Conservation (phyloP, 2,888 invertebrate genomes). For the Germaria angustata region DNA sequence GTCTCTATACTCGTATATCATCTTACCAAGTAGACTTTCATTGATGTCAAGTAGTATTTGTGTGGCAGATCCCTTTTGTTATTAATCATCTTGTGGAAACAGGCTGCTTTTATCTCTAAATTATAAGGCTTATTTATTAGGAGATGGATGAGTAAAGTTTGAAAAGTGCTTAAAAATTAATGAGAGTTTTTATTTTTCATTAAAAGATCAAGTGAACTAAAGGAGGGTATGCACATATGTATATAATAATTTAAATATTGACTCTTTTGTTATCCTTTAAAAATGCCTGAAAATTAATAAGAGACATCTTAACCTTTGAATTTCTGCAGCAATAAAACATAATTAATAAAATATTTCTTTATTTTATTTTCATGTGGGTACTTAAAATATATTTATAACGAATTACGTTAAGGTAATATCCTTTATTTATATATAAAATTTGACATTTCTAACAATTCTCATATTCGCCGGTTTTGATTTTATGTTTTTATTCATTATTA, state of each 20-base stretch:
- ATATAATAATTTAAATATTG: not conserved
- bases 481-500: no score
- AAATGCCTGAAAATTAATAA: not conserved
- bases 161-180: constrained; percentile 13
- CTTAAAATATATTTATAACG: not conserved
- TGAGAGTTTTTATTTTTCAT: constrained; percentile 1
- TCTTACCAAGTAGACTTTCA: constrained; percentile 33
- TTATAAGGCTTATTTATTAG: constrained; percentile 33
- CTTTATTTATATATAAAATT: no score
- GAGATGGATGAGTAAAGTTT: constrained; percentile 1
- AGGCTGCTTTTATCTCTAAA: constrained; percentile 43
- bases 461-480: no score
- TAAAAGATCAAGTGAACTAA: not conserved
- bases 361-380: constrained; percentile 14
- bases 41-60: constrained; percentile 61
- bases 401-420: not conserved
- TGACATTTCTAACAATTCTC: no score
- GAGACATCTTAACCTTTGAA: not conserved
- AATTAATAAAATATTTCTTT: not conserved
- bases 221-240: not conserved
- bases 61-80: constrained; percentile 49
- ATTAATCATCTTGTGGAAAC: constrained; percentile 46
- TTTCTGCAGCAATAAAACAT: no score
- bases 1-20: constrained; percentile 33
- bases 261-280: not conserved